Evolutionary conservation across 2,888 invertebrate genomes (phyloP).

Genomic region (Drosophila anceps): DNA sequence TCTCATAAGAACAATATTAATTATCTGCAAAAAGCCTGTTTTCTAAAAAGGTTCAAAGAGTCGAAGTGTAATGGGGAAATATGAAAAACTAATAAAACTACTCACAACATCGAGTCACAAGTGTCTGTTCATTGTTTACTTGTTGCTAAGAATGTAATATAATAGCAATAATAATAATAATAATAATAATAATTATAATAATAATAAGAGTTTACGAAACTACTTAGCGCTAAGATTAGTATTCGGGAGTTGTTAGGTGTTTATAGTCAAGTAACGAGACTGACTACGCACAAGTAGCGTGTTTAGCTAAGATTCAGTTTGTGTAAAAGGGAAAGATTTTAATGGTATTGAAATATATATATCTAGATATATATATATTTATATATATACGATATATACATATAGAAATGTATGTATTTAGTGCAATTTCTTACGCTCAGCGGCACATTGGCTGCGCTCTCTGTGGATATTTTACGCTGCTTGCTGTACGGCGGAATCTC

Average conservation of each 20-base stretch:
- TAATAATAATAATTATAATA: neutral
- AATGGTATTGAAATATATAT: neutral
- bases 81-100: neutral
- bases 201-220: neutral
- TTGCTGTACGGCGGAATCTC: conserved; percentile 87
- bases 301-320: conserved; percentile 7
- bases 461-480: conserved; percentile 87
- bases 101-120: conserved; percentile 19
- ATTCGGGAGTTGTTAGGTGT: neutral
- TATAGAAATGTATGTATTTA: neutral
- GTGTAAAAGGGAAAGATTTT: conserved; percentile 1
- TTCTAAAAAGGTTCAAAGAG: neutral
- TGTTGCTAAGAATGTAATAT: neutral
- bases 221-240: conserved; percentile 20
- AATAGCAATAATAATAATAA: neutral
- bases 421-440: conserved; percentile 81
- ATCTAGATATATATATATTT: neutral
- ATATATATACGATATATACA: neutral
- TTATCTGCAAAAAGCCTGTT: neutral
- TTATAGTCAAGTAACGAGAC: conserved; percentile 21
- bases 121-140: neutral
- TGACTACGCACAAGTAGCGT: conserved; percentile 20
- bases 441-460: conserved; percentile 85
- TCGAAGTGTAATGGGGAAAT: neutral
- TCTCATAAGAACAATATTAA: neutral